A percentile compares a stretch with the other conserved stretches of the same genome.
Conservation (phyloP, 2,797 vertebrate genomes). For the Limnodromus scolopaceus region DNA sequence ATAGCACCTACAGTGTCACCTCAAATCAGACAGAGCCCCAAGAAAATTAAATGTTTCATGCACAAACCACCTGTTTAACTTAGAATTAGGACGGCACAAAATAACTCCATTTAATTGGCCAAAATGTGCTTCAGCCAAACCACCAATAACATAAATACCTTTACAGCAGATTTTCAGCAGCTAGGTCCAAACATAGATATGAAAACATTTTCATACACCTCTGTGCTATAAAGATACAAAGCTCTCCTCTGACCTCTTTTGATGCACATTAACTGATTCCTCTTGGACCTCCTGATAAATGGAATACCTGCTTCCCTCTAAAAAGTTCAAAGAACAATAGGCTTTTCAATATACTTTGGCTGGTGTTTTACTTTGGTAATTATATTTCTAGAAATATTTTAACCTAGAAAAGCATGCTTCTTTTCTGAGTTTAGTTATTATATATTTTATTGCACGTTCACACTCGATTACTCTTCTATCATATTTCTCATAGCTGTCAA, state of each 20-base stretch:
- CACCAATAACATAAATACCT: slow-evolving; percentile 14
- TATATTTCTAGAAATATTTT: neutral
- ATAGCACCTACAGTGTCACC: neutral
- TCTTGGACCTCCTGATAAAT: neutral
- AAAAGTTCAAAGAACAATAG: neutral
- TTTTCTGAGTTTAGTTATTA: neutral
- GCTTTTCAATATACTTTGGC: neutral
- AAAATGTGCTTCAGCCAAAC: slow-evolving; percentile 52
- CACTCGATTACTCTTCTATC: neutral
- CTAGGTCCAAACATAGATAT: neutral
- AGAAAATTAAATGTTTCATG: slow-evolving; percentile 22
- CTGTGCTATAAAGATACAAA: neutral
- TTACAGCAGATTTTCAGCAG: neutral
- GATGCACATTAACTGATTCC: neutral
- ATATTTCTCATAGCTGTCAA: neutral
- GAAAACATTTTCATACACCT: neutral
- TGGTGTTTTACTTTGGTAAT: neutral
- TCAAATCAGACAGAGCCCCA: slow-evolving; percentile 11
- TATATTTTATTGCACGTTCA: neutral
- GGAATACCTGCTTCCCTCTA: neutral
- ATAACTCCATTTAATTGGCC: slow-evolving; percentile 19
- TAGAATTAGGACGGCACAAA: slow-evolving; percentile 24
- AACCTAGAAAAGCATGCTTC: neutral
- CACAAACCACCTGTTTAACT: slow-evolving; percentile 32
- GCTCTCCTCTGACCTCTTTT: neutral